These are phyloP conservation scores for Agrotis segetum DNA, from an alignment of 2,888 invertebrate species.

Conservation along the genomic window DNA sequence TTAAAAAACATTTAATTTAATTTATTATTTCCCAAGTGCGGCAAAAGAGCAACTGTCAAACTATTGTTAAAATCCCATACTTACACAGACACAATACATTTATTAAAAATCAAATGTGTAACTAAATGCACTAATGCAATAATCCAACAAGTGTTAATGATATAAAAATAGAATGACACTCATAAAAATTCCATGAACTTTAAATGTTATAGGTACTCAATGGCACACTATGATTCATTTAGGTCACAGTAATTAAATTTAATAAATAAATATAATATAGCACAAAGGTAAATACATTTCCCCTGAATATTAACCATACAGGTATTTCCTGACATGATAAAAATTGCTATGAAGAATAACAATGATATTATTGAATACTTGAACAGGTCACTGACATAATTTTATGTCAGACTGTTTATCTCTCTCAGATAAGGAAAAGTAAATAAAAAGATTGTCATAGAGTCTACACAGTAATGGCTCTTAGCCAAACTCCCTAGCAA, in stretches of 20 bases:
- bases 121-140: no score
- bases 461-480: constrained; percentile 13
- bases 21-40: no score
- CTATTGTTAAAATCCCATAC: no score
- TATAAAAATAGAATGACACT: no score
- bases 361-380: constrained; percentile 17
- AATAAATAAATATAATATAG: neutral
- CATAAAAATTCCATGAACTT: no score
- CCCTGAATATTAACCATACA: neutral
- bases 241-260: neutral
- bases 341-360: neutral
- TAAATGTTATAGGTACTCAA: neutral
- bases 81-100: no score
- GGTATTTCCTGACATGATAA: neutral
- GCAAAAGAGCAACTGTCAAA: no score
- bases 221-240: neutral
- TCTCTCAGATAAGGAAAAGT: constrained; percentile 46
- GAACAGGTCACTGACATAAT: constrained; percentile 60
- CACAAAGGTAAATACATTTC: neutral
- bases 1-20: no score
- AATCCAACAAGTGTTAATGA: no score
- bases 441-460: constrained; percentile 44
- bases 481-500: neutral
- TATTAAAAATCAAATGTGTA: no score
- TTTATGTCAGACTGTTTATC: constrained; percentile 57